Evolutionary conservation across 2,797 vertebrate species (phyloP).

Genomic region (Leuciscus waleckii): DNA sequence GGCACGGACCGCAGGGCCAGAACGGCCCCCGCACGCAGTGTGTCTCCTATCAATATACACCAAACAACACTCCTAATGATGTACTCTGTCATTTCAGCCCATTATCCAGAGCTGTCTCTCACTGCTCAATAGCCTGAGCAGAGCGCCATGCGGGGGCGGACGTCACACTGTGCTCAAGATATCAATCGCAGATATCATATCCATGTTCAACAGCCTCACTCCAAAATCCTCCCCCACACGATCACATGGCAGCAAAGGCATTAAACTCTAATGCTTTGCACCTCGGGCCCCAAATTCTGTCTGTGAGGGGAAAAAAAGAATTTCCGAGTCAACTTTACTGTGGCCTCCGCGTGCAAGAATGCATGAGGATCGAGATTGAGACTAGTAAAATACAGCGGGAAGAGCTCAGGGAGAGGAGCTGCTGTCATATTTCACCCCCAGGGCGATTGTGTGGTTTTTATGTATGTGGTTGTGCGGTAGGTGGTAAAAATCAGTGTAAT

Average conservation of each 20-base stretch:
- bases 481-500: conserved; percentile 46
- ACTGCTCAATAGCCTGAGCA: conserved; percentile 44
- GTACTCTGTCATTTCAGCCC: conserved; percentile 51
- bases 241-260: conserved; percentile 25
- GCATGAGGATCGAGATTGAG: conserved; percentile 20
- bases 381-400: conserved; percentile 25
- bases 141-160: conserved; percentile 35
- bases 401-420: conserved; percentile 17
- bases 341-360: conserved; percentile 19
- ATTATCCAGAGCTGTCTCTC: conserved; percentile 51
- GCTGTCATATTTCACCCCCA: conserved; percentile 35
- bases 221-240: conserved; percentile 34
- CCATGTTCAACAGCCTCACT: conserved; percentile 45
- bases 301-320: neutral
- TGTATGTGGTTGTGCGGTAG: conserved; percentile 26
- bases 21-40: conserved; percentile 20
- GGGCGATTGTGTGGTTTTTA: neutral
- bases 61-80: conserved; percentile 53
- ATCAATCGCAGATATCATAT: conserved; percentile 49
- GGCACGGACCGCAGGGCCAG: conserved; percentile 30
- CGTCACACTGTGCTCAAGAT: conserved; percentile 44
- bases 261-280: conserved; percentile 29
- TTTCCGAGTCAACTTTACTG: conserved; percentile 24
- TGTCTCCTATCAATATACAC: conserved; percentile 48
- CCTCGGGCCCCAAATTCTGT: conserved; percentile 28